These are phyloP conservation scores for Diabrotica virgifera DNA, from an alignment of 1,140 invertebrate species.

Conservation along the genomic window DNA sequence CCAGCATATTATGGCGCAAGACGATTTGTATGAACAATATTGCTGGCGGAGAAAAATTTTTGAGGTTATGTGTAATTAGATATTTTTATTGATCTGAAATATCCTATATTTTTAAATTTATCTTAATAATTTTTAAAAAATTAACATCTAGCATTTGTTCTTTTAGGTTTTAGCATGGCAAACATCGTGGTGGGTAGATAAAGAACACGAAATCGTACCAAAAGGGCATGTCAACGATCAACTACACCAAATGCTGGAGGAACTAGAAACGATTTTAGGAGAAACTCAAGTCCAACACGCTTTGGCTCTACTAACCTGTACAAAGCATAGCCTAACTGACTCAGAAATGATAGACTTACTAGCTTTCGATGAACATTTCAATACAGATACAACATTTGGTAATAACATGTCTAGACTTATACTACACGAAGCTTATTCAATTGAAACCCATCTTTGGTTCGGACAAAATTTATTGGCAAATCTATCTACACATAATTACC, in stretches of 20 bases:
- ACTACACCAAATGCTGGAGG: slow-evolving; percentile 59
- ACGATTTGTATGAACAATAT: too few species aligned
- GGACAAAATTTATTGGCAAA: not conserved
- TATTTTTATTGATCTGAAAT: too few species aligned
- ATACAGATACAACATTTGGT: slow-evolving; percentile 63
- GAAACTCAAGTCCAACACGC: slow-evolving; percentile 56
- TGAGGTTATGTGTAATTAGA: not conserved
- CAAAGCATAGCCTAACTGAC: slow-evolving; percentile 68
- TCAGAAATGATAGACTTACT: slow-evolving; percentile 73
- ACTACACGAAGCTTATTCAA: too few species aligned
- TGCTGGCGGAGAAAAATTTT: not conserved
- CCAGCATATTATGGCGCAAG: too few species aligned
- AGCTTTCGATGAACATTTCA: slow-evolving; percentile 66
- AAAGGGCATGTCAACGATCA: slow-evolving; percentile 59
- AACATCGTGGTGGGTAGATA: slow-evolving; percentile 59
- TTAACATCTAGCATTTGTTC: not conserved
- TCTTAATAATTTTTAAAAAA: not conserved
- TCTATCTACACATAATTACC: too few species aligned
- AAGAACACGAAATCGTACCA: slow-evolving; percentile 49
- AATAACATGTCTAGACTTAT: slow-evolving; percentile 25
- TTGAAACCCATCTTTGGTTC: too few species aligned
- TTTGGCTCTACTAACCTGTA: slow-evolving; percentile 65
- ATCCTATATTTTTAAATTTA: not conserved
- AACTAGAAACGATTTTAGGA: slow-evolving; percentile 64
- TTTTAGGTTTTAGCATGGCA: slow-evolving; percentile 63